Evolutionary conservation across 1,140 invertebrate species (phyloP).

Genomic region (Heliconius himera): DNA sequence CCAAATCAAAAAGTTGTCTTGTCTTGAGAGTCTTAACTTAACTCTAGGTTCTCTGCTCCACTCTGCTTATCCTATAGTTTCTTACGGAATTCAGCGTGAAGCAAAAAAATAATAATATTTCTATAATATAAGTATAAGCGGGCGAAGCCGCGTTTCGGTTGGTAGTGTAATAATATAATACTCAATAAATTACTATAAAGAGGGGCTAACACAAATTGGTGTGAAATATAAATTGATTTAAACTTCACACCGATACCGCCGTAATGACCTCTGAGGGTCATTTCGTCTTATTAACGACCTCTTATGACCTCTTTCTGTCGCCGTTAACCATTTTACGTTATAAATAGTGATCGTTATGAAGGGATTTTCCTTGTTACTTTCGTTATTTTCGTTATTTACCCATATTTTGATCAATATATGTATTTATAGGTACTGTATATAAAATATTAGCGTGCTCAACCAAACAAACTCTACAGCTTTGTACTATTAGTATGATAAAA

Average conservation of each 20-base stretch:
- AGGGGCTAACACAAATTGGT: conserved; percentile 26
- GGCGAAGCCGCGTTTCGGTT: no score
- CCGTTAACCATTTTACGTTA: conserved; percentile 57
- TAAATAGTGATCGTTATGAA: conserved; percentile 56
- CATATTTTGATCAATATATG: not conserved
- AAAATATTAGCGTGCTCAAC: no score
- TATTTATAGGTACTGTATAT: not conserved
- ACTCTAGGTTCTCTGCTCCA: no score
- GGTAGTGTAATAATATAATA: not conserved
- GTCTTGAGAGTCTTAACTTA: no score
- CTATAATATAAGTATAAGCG: no score
- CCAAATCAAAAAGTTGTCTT: no score
- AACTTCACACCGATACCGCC: conserved; percentile 48
- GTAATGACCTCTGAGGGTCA: conserved; percentile 51
- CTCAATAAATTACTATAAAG: conserved; percentile 18
- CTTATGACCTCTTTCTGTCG: conserved; percentile 61
- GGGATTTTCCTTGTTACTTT: conserved; percentile 35
- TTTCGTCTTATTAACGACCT: conserved; percentile 61
- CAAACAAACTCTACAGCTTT: no score
- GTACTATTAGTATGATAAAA: no score
- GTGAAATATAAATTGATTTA: conserved; percentile 67
- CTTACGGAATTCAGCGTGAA: no score
- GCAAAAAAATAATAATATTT: no score
- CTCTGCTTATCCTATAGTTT: no score
- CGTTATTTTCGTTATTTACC: conserved; percentile 23